Percentiles rank a stretch among this genome's conserved stretches.
Conservation (phyloP, 1,140 invertebrate species). For the Atta cephalotes region DNA sequence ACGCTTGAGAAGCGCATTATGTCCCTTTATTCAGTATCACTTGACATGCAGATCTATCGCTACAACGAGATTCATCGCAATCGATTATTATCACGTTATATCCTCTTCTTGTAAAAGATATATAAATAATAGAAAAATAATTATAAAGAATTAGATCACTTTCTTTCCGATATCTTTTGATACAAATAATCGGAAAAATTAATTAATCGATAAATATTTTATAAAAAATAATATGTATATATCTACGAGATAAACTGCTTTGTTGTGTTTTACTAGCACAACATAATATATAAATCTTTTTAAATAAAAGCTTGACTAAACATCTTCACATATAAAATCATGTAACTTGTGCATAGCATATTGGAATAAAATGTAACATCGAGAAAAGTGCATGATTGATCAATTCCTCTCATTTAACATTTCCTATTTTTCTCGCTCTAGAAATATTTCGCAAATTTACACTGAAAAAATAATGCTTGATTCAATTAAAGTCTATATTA, state of each 20-base stretch:
- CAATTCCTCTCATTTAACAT: background rate
- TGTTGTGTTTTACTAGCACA: background rate
- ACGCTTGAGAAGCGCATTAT: no score
- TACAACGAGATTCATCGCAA: no score
- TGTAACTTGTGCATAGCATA: constrained; percentile 20
- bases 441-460: background rate
- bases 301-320: background rate
- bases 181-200: no score
- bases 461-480: no score
- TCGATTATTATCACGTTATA: no score
- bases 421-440: background rate
- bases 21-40: no score
- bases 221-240: no score
- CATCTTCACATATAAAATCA: constrained; percentile 10
- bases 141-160: background rate
- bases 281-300: no score
- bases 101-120: no score
- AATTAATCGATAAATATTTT: no score
- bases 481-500: no score
- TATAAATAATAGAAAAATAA: background rate
- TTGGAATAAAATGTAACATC: constrained; percentile 19
- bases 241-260: background rate
- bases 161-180: background rate
- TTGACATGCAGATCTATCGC: no score
- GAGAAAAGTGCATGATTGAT: background rate